These are phyloP conservation scores for Chaunax sp. DNA, from an alignment of 2,797 vertebrate genomes.

Conservation along the genomic window DNA sequence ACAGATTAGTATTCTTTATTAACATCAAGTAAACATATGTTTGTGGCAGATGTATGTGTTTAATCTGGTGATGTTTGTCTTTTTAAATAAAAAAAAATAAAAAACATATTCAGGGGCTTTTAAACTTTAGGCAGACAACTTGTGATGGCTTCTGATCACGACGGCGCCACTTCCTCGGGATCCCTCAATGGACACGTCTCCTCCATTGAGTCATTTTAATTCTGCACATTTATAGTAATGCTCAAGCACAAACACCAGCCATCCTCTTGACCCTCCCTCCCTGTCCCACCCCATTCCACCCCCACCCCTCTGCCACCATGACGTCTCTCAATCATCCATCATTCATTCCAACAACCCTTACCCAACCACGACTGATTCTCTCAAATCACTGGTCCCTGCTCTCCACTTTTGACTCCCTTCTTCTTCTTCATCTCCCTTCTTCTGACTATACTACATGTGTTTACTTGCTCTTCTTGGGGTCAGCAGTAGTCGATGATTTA, in stretches of 20 bases:
- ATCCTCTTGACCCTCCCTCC: slow-evolving; percentile 28
- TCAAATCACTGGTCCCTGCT: slow-evolving; percentile 63
- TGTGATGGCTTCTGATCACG: slow-evolving; percentile 69
- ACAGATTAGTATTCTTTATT: slow-evolving; percentile 41
- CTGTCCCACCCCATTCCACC: slow-evolving; percentile 22
- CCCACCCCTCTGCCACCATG: slow-evolving; percentile 10
- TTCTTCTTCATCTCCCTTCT: slow-evolving; percentile 42
- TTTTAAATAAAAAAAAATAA: slow-evolving; percentile 57
- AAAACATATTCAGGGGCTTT: slow-evolving; percentile 62
- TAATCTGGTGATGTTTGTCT: slow-evolving; percentile 37
- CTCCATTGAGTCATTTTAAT: slow-evolving; percentile 58
- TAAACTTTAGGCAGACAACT: slow-evolving; percentile 64
- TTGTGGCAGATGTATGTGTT: slow-evolving; percentile 52
- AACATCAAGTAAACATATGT: slow-evolving; percentile 64
- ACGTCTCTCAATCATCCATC: slow-evolving; percentile 26
- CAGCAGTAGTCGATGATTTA: slow-evolving; percentile 64
- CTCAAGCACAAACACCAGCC: slow-evolving; percentile 72
- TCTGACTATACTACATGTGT: slow-evolving; percentile 63
- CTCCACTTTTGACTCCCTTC: slow-evolving; percentile 43
- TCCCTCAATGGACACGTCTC: slow-evolving; percentile 47
- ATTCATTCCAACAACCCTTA: slow-evolving; percentile 16
- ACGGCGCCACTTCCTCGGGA: slow-evolving; percentile 58
- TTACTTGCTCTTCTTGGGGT: slow-evolving; percentile 83
- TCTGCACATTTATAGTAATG: slow-evolving; percentile 78
- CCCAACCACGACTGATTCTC: slow-evolving; percentile 31